A percentile compares a stretch with the other conserved stretches of the same genome.
Conservation (phyloP, 92 coral and sea anemone species). For the Nematostella vectensis region DNA sequence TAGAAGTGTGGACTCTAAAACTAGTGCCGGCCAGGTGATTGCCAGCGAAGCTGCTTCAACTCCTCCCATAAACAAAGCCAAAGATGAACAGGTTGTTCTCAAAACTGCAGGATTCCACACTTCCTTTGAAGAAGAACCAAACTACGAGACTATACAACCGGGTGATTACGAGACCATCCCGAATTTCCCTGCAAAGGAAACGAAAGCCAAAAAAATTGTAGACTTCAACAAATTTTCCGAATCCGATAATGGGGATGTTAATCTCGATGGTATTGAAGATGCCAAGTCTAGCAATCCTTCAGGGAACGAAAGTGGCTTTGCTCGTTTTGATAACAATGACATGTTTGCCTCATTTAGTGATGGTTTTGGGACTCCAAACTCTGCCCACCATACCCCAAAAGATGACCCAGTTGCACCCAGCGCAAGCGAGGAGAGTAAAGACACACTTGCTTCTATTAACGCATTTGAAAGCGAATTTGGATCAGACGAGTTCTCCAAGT, state of each 20-base stretch:
- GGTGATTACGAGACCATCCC: conserved; percentile 29
- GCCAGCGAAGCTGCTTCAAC: not conserved
- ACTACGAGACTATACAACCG: conserved; percentile 22
- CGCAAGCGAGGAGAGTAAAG: conserved; percentile 10
- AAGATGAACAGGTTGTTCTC: not conserved
- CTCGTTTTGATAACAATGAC: conserved; percentile 14
- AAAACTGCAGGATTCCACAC: not conserved
- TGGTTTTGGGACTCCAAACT: conserved; percentile 18
- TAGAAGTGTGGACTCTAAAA: conserved; percentile 28
- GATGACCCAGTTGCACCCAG: conserved; percentile 72
- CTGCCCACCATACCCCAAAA: no score
- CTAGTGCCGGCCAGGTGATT: no score
- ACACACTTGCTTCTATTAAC: conserved; percentile 22
- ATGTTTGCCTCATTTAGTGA: conserved; percentile 3
- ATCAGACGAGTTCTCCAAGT: conserved; percentile 8
- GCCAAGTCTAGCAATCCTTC: not conserved
- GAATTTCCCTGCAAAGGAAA: not conserved
- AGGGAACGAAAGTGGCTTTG: not conserved
- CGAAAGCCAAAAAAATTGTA: not conserved
- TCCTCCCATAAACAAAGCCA: not conserved
- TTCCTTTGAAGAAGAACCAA: conserved; percentile 3
- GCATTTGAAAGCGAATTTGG: conserved; percentile 61
- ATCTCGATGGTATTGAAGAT: not conserved
- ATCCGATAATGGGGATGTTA: not conserved
- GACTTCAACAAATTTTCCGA: not conserved